A percentile compares a stretch with the other conserved stretches of the same genome.
Evolutionary conservation across 2,797 vertebrate species (phyloP).

Genomic region (Gymnothorax reevesii): DNA sequence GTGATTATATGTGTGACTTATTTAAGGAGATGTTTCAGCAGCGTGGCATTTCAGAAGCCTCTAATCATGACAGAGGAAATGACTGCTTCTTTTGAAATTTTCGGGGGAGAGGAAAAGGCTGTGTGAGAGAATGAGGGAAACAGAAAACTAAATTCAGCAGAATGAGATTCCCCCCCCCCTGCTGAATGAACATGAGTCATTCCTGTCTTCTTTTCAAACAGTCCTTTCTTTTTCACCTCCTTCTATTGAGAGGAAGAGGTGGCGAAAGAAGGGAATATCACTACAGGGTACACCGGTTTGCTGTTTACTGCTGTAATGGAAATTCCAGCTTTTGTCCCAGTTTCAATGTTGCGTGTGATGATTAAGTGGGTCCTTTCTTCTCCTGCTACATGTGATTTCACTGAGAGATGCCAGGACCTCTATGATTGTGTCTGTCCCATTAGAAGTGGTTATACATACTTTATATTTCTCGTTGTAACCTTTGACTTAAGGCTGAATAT

Average conservation of each 20-base stretch:
- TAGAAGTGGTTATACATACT: neutral
- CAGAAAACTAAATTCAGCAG: conserved; percentile 13
- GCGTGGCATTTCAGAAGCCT: neutral
- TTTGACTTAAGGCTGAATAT: neutral
- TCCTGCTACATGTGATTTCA: neutral
- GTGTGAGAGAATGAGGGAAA: neutral
- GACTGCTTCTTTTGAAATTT: neutral
- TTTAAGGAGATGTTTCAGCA: neutral
- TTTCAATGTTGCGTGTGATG: neutral
- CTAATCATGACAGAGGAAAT: neutral
- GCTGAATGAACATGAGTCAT: conserved; percentile 2
- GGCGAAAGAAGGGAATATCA: too few relatives aligned
- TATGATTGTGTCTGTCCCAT: neutral
- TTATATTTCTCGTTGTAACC: neutral
- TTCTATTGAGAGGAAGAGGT: neutral
- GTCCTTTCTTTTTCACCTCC: neutral
- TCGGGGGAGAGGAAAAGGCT: neutral
- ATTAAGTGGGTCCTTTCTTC: neutral
- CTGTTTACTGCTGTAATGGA: neutral
- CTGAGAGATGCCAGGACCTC: neutral
- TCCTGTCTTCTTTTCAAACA: neutral
- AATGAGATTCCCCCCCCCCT: neutral
- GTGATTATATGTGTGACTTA: neutral
- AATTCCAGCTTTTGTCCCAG: neutral
- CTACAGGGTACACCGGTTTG: too few relatives aligned